phyloP scores from a whole-genome alignment of 2,113 vertebrate species.

The Lepisosteus oculatus region DNA sequence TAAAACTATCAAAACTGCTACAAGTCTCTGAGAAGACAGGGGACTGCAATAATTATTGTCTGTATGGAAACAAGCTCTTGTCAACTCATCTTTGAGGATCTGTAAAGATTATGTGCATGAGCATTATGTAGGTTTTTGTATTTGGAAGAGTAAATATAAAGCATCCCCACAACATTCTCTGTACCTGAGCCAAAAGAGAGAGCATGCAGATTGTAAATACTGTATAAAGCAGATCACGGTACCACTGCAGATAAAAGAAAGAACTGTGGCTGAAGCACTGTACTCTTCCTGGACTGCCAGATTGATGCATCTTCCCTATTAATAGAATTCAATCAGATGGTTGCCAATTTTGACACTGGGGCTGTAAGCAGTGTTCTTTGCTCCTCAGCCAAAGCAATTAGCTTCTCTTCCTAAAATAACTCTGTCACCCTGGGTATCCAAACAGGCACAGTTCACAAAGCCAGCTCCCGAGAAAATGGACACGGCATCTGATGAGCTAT shows the following conservation, averaged over 20 bases:
- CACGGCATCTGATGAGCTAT: neutral
- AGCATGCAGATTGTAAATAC: slow-evolving; percentile 19
- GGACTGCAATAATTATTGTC: slow-evolving; percentile 38
- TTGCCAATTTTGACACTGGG: neutral
- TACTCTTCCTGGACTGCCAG: neutral
- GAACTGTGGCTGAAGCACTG: neutral
- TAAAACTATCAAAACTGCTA: slow-evolving; percentile 48
- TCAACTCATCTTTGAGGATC: slow-evolving; percentile 58
- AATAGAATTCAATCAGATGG: slow-evolving; percentile 12
- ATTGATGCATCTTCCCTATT: neutral
- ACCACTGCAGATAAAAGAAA: neutral
- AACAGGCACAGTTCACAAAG: neutral
- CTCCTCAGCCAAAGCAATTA: slow-evolving; percentile 15
- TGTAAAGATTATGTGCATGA: slow-evolving; percentile 48
- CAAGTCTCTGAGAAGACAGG: slow-evolving; percentile 36
- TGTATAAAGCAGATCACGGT: neutral
- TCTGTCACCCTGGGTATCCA: neutral
- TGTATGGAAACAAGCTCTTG: slow-evolving; percentile 51
- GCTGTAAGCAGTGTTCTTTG: neutral
- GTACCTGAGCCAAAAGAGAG: slow-evolving; percentile 41
- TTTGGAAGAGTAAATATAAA: slow-evolving; percentile 46
- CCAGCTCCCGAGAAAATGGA: neutral
- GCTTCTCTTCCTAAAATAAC: slow-evolving; percentile 13
- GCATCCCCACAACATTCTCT: slow-evolving; percentile 25
- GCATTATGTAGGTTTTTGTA: slow-evolving; percentile 42